A percentile compares a stretch with the other conserved stretches of the same genome.
Conservation (phyloP, 2,888 invertebrate species). For the Clunio marinus region DNA sequence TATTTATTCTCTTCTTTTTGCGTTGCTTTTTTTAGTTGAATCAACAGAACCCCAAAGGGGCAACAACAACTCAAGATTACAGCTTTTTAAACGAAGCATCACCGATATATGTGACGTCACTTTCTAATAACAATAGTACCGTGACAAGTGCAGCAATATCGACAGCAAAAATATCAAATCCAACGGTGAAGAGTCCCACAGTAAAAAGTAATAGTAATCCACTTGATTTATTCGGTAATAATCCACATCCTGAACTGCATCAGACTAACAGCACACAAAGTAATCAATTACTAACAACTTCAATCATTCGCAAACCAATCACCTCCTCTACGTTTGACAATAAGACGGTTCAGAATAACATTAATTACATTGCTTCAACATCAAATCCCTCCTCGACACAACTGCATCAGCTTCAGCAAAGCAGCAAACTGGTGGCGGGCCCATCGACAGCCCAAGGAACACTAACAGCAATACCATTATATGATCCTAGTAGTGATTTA, state of each 20-base stretch:
- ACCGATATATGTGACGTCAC: constrained; percentile 78
- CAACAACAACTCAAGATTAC: constrained; percentile 59
- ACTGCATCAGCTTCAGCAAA: not conserved
- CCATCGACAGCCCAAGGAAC: not conserved
- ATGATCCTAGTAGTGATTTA: constrained; percentile 31
- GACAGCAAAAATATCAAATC: constrained; percentile 46
- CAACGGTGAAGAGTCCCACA: constrained; percentile 48
- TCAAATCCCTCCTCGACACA: not conserved
- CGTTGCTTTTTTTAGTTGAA: constrained; percentile 42
- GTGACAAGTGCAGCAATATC: constrained; percentile 41
- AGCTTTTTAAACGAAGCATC: constrained; percentile 79
- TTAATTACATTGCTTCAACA: constrained; percentile 34
- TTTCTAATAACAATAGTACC: constrained; percentile 56
- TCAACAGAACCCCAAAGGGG: constrained; percentile 50
- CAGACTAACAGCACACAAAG: constrained; percentile 40
- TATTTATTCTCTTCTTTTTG: constrained; percentile 31
- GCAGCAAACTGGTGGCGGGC: not conserved
- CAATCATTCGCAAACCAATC: constrained; percentile 37
- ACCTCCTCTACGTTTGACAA: constrained; percentile 32
- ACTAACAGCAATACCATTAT: constrained; percentile 27
- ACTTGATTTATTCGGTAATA: constrained; percentile 30
- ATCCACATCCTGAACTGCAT: constrained; percentile 41
- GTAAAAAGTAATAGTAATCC: constrained; percentile 43
- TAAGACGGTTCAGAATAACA: constrained; percentile 30
- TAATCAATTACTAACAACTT: constrained; percentile 35